Conservation (phyloP, 2,888 invertebrate genomes). For the Zhuqinia jingwanae region DNA sequence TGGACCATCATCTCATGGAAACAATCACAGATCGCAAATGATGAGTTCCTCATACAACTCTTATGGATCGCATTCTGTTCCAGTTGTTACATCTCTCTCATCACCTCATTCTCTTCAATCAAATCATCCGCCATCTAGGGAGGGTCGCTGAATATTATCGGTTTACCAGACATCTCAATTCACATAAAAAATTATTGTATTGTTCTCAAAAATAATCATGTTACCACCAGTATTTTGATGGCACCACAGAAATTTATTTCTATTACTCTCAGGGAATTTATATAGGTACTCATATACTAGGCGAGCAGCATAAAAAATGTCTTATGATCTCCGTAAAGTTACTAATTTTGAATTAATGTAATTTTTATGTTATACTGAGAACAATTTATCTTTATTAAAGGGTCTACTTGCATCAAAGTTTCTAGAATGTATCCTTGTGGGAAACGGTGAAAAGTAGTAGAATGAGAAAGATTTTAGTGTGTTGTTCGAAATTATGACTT, state of each 20-base stretch:
- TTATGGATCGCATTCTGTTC: slow-evolving; percentile 63
- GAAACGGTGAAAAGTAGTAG: no score
- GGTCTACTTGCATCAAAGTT: no score
- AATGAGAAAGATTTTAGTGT: no score
- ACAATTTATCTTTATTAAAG: no score
- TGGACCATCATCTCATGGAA: slow-evolving; percentile 57
- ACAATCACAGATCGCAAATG: slow-evolving; percentile 66
- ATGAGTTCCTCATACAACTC: slow-evolving; percentile 58
- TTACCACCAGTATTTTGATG: slow-evolving; percentile 65
- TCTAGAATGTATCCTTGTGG: no score
- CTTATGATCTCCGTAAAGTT: slow-evolving; percentile 43
- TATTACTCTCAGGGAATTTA: slow-evolving; percentile 37
- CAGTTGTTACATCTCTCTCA: slow-evolving; percentile 66
- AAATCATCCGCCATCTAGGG: slow-evolving; percentile 60
- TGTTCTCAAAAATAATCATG: slow-evolving; percentile 35
- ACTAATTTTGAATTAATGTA: neutral
- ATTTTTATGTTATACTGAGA: neutral
- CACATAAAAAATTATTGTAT: neutral
- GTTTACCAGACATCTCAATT: neutral
- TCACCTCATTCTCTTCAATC: slow-evolving; percentile 66
- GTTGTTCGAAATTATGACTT: no score
- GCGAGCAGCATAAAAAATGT: neutral
- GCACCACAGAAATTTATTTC: slow-evolving; percentile 27
- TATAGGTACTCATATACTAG: neutral
- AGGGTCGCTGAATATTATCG: slow-evolving; percentile 49